Conservation (phyloP, 2,113 vertebrate species). For the Apodemus speciosus region DNA sequence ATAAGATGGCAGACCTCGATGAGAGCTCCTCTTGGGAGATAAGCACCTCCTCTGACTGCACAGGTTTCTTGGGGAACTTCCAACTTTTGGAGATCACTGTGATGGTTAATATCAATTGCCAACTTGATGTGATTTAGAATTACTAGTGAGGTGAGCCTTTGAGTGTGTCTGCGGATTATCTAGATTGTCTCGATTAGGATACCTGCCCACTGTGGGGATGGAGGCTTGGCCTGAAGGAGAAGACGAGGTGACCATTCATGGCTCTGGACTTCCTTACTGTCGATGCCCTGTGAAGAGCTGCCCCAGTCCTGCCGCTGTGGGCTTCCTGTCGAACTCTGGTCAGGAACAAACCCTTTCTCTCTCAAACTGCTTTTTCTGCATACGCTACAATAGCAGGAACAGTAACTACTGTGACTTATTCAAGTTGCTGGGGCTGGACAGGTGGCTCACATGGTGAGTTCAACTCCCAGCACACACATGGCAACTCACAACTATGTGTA, state of each 20-base stretch:
- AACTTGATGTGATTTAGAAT: background rate
- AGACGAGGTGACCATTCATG: accelerated
- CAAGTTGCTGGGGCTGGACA: background rate
- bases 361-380: background rate
- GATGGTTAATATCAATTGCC: background rate
- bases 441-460: background rate
- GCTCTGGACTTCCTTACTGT: background rate
- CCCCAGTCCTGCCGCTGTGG: background rate
- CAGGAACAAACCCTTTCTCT: background rate
- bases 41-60: background rate
- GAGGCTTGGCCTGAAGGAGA: background rate
- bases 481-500: background rate
- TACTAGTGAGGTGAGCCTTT: background rate
- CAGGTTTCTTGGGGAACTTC: background rate
- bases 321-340: background rate
- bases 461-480: background rate
- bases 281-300: background rate
- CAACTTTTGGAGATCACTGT: too few relatives aligned
- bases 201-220: too few relatives aligned
- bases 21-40: background rate
- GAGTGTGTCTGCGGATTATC: background rate
- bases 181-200: background rate
- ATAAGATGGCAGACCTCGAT: background rate
- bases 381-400: background rate
- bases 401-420: too few relatives aligned